phyloP scores from a whole-genome alignment of 2,113 vertebrate species.

The Oceanites oceanicus region DNA sequence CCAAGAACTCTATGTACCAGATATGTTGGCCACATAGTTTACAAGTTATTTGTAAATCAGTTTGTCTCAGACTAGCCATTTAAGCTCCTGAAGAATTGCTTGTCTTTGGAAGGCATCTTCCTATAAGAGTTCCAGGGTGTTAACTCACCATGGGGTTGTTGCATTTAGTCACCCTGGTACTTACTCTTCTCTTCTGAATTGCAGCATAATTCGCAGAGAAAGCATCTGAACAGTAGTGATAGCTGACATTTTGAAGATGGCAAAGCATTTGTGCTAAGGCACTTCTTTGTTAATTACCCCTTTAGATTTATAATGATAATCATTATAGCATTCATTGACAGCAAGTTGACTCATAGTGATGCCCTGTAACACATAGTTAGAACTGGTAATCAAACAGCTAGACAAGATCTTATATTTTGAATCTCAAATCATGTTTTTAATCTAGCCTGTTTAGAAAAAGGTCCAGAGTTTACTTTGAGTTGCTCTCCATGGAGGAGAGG shows the following conservation, averaged over 20 bases:
- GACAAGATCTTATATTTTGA: background rate
- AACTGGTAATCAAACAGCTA: background rate
- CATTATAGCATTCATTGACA: fast-evolving
- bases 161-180: background rate
- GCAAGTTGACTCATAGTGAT: background rate
- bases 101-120: background rate
- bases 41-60: background rate
- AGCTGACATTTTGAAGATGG: background rate
- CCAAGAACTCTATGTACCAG: background rate
- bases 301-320: background rate
- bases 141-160: background rate
- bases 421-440: background rate
- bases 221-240: background rate
- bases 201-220: background rate
- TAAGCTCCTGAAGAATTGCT: background rate
- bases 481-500: background rate
- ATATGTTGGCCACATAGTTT: background rate
- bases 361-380: background rate
- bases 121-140: background rate
- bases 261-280: background rate
- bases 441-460: background rate
- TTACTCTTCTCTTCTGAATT: background rate
- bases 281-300: background rate
- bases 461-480: background rate
- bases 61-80: background rate